Percentiles rank a stretch among this genome's conserved stretches.
phyloP scores from a whole-genome alignment of 2,888 invertebrate genomes.

The Adelognathus sp. region DNA sequence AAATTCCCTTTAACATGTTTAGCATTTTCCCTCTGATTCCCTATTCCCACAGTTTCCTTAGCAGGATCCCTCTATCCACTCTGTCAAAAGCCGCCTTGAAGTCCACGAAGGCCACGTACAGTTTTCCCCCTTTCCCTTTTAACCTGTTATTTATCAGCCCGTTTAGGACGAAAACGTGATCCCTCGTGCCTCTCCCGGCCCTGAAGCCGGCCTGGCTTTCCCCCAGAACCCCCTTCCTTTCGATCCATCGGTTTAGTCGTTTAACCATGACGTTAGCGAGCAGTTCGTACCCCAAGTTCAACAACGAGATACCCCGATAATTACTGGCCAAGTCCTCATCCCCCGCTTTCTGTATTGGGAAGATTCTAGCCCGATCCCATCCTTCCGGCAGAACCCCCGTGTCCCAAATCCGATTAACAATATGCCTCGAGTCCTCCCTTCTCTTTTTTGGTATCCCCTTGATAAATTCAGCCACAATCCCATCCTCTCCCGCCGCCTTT shows the following conservation, averaged over 20 bases:
- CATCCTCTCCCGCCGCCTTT: conserved; percentile 27
- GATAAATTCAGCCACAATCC: background rate
- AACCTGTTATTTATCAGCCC: conserved; percentile 6
- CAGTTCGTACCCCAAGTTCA: conserved; percentile 31
- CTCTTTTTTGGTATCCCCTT: background rate
- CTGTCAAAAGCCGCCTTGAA: too few relatives aligned
- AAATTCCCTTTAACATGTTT: conserved; percentile 32
- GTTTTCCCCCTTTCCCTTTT: conserved; percentile 7
- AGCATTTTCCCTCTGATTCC: conserved; percentile 39
- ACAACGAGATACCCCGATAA: conserved; percentile 30
- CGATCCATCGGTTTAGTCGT: conserved; percentile 19
- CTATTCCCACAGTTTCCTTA: conserved; percentile 18
- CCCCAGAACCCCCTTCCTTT: conserved; percentile 9
- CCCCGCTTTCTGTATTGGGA: background rate
- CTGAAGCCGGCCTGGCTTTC: conserved; percentile 54
- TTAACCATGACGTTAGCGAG: background rate
- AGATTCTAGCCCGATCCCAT: conserved; percentile 8
- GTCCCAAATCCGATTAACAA: background rate
- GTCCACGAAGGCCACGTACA: conserved; percentile 39
- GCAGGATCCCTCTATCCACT: conserved; percentile 39
- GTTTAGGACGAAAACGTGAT: conserved; percentile 45
- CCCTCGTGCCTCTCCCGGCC: conserved; percentile 40
- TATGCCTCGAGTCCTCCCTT: background rate
- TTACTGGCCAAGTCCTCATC: background rate
- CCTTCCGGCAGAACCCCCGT: background rate